Evolutionary conservation across 2,113 vertebrate species (phyloP), one percentile per base, ranked within the genome.

Genomic region (Pygoscelis adeliae): DNA sequence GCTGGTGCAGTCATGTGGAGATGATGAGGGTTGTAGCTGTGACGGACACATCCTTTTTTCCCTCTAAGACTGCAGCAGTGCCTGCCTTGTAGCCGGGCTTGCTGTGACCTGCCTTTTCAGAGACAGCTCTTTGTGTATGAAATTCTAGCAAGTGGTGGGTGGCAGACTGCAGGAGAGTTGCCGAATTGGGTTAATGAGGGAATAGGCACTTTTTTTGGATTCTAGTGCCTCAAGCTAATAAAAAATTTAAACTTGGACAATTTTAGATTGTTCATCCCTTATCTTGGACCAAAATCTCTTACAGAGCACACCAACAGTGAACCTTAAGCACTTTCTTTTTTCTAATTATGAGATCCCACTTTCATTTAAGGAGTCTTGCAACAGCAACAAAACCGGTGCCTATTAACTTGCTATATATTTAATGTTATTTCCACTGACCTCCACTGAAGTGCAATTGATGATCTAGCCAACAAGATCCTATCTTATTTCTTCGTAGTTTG

Each of bases 171-270:
- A 62, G 97, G 96, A 96, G 89, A 91, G 92, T 81, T 58, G 87
- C 97, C 94, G 82, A 97, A 91, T 86, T 97, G 97, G 97, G 97
- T 97, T 98, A 98, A 98, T 98, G 98, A 98, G 97, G 96, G 96
- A 97, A 94, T 38, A 84, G 95, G 87, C 92, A 36, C 90, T 78
- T 78, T 85, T 47, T n/a, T 19, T 15, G 97, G 89, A 53, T 83
- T 81, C 44, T 62, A 34, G 96, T 84, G 97, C 98, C 98, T 98
- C 96, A 21, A 98, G 98, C 97, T 97, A 97, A 97, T 96, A 82
- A 98, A 97, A 98, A 97, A 97, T 96, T 96, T 94, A 97, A 96
- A 89, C 93, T 78, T 83, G 97, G 96, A 71, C 90, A 2, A 19
- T 98, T 96, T 97, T 70, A 83, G 23, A 76, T 65, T 79, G 87